These are phyloP conservation scores for Microplitis demolitor DNA, from an alignment of 1,140 invertebrate species.

Conservation along the genomic window DNA sequence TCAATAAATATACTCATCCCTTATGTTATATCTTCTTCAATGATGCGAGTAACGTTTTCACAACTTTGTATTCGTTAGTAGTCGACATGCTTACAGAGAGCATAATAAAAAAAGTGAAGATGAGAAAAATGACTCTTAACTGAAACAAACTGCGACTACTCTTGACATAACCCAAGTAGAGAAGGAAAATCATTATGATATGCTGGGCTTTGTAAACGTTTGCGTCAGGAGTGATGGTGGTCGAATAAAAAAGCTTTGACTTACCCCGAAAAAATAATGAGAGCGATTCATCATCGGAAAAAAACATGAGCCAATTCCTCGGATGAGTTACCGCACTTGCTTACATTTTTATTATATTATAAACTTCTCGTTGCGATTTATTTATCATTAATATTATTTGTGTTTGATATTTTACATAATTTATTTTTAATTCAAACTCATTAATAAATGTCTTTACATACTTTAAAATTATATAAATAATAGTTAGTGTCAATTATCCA, in stretches of 20 bases:
- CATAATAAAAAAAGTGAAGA: background rate
- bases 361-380: background rate
- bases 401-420: background rate
- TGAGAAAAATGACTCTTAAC: constrained; percentile 34
- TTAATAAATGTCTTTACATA: no score
- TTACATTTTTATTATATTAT: constrained; percentile 1
- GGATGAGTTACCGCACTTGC: background rate
- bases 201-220: background rate
- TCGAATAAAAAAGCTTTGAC: background rate
- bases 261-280: constrained; percentile 9
- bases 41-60: constrained; percentile 15
- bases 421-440: background rate
- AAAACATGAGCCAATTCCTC: constrained; percentile 13
- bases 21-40: background rate
- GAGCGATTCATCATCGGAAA: constrained; percentile 4
- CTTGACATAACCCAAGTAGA: background rate
- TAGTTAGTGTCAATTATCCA: no score
- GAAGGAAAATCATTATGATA: background rate
- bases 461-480: no score
- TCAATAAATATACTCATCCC: constrained; percentile 1
- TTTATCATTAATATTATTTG: background rate
- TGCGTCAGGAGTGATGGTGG: background rate
- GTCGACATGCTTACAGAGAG: constrained; percentile 11
- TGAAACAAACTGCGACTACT: constrained; percentile 41
- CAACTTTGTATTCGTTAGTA: constrained; percentile 48